Evolutionary conservation across 2,797 vertebrate species (phyloP), one percentile per base, ranked within the genome.

Genomic region (Enteromius trimaculatus): DNA sequence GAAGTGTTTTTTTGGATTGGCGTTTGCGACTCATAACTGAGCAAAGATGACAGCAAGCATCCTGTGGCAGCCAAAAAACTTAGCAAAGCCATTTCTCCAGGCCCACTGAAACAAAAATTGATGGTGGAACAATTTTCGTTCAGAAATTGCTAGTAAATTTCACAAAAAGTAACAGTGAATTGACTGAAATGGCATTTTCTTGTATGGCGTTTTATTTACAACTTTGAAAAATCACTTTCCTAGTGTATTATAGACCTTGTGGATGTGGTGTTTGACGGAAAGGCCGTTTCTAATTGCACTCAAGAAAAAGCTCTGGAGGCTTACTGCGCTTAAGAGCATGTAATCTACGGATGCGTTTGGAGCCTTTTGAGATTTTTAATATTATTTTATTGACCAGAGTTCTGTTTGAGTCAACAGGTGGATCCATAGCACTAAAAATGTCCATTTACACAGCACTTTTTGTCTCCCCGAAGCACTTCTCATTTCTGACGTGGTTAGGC

Each of bases 321-420:
- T 80, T 42, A 70, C 66, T 60, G 66, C 4, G 26, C 39, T n/a
- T 44, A 72, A 81, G 68, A 72, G 53, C 39, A 47, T 31, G 26
- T 23, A 49, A 72, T 72, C 21, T 64, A n/a, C 10, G 13, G 53
- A 60, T 80, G 19, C 6, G 53, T 64, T 64, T 62, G 13, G 17
- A 31, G 26, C 80, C 58, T 37, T 62, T 14, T 65, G 55, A 51
- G 69, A 64, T 74, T 81, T 74, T 64, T 39, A 21, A 37, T 64
- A 81, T 81, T 74, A 58, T 37, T 81, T 53, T 81, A 81, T 74
- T 74, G 80, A 81, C 42, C 31, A 74, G 14, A 74, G 19, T 65
- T 74, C 55, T 81, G 19, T 49, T 51, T 26, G 70, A 81, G 80
- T 65, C 70, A 81, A 81, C 80, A 81, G 58, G 70, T 81, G 80